Evolutionary conservation across 92 coral and sea anemone species (phyloP), one percentile per base, ranked within the genome.

Genomic region (Umimayanthus kanabou): DNA sequence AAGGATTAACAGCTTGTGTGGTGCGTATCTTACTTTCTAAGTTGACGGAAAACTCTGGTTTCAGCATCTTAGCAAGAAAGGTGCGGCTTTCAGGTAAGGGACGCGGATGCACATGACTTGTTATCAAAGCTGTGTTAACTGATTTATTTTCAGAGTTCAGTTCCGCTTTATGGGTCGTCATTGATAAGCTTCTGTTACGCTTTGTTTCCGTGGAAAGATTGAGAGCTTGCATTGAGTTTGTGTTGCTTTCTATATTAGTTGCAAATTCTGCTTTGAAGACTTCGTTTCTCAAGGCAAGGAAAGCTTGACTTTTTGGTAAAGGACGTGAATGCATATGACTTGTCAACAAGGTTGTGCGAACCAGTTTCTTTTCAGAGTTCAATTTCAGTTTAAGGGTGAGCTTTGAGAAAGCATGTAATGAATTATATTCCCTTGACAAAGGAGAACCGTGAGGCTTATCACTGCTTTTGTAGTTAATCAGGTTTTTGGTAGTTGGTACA

Each of bases 301-400:
- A 65, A 14, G 37, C 33, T 61, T 65, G 37, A 53, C 49, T 20
- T 57, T 80, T 22, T 80, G 10, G 22, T 16, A 57, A 45, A 13
- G 72, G 22, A 57, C 26, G 40, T 80, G 84, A 6, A 28, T 61
- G 84, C 26, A 57, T 57, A 50, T 80, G 47, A 33, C 45, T 80
- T 18, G 16, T 53, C 50, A 37, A 28, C 14, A 39, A 8, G 40
- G 58, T 13, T 53, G 16, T 25, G 53, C 5, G 23, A 55, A 0
- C 85, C 2, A 42, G 0, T 9, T 1, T 28, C 39, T 9, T 43
- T 40, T 45, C 79, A 83, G 87, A 83, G 15, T 11, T 70, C 39
- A 70, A 81, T 39, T 70, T 71, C n/a, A 71, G 16, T 8, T 50
- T 70, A 47, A 10, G 18, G 11, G 8, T 83, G 20, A 26, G 26